Evolutionary conservation across 2,888 invertebrate species (phyloP).

Genomic region (Metallyticus violacea): DNA sequence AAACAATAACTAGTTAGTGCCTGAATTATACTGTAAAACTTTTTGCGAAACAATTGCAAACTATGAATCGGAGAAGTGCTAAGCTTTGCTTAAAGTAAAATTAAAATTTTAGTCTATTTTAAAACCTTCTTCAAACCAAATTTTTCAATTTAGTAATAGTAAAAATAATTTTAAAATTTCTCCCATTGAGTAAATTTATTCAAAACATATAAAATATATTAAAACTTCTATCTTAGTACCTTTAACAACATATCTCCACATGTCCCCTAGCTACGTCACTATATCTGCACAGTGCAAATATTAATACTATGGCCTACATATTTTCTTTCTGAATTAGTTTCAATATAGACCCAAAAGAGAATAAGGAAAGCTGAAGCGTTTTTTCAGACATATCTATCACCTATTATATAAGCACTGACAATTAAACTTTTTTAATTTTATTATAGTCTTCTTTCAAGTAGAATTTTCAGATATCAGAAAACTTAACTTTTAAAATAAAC

Average conservation of each 20-base stretch:
- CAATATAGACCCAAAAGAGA: background rate
- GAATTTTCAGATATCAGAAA: background rate
- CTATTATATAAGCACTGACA: background rate
- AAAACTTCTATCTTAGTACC: background rate
- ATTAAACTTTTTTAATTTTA: background rate
- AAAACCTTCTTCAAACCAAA: background rate
- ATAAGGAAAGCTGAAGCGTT: background rate
- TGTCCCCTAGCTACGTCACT: background rate
- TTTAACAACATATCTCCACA: background rate
- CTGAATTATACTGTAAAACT: background rate
- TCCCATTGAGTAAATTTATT: background rate
- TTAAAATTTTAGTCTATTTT: background rate
- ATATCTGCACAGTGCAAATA: background rate
- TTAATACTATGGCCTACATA: background rate
- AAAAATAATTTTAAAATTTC: background rate
- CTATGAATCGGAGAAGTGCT: background rate
- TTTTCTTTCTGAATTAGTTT: background rate
- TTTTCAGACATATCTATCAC: background rate
- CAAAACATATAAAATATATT: too few species aligned
- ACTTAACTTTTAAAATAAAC: background rate
- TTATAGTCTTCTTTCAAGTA: background rate
- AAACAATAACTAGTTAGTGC: conserved; percentile 16
- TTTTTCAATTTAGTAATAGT: background rate
- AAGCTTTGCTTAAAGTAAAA: background rate
- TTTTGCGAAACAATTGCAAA: background rate